These are phyloP conservation scores for Typhlichthys subterraneus DNA, from an alignment of 2,797 vertebrate genomes.

Conservation along the genomic window DNA sequence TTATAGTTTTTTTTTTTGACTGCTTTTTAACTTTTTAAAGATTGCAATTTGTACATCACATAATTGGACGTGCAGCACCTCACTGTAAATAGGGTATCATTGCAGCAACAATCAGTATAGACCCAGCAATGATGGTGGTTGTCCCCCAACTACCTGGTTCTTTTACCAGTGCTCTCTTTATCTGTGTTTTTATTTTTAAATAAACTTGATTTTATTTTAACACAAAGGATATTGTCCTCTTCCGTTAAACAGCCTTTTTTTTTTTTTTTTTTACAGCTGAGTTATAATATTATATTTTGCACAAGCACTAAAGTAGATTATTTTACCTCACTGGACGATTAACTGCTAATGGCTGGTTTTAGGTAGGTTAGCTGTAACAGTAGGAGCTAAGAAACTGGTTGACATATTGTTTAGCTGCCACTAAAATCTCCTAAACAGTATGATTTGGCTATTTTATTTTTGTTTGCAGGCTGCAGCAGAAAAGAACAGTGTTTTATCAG, in stretches of 20 bases:
- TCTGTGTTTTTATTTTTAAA: slow-evolving; percentile 44
- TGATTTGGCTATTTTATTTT: slow-evolving; percentile 16
- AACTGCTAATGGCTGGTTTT: slow-evolving; percentile 16
- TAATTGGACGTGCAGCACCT: slow-evolving; percentile 74
- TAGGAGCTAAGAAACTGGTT: slow-evolving; percentile 15
- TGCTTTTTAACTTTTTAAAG: slow-evolving; percentile 47
- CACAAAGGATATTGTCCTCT: slow-evolving; percentile 56
- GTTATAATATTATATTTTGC: slow-evolving; percentile 65
- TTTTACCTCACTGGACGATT: slow-evolving; percentile 55
- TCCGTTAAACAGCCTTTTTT: slow-evolving; percentile 46
- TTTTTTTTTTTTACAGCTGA: slow-evolving; percentile 47
- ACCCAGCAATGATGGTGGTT: slow-evolving; percentile 75
- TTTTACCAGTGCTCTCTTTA: slow-evolving; percentile 47
- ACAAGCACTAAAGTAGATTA: slow-evolving; percentile 74
- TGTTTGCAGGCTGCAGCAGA: slow-evolving; percentile 31
- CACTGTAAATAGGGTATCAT: slow-evolving; percentile 86
- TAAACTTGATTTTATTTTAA: slow-evolving; percentile 65
- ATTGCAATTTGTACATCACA: slow-evolving; percentile 74
- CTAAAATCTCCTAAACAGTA: no score
- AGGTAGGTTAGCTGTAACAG: slow-evolving; percentile 38
- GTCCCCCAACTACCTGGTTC: slow-evolving; percentile 73
- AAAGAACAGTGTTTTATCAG: slow-evolving; percentile 42
- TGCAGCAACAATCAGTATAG: slow-evolving; percentile 88
- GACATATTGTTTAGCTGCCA: no score
- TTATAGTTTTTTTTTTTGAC: slow-evolving; percentile 23